Conservation (phyloP, 2,113 vertebrate species). For the Ciconia boyciana region DNA sequence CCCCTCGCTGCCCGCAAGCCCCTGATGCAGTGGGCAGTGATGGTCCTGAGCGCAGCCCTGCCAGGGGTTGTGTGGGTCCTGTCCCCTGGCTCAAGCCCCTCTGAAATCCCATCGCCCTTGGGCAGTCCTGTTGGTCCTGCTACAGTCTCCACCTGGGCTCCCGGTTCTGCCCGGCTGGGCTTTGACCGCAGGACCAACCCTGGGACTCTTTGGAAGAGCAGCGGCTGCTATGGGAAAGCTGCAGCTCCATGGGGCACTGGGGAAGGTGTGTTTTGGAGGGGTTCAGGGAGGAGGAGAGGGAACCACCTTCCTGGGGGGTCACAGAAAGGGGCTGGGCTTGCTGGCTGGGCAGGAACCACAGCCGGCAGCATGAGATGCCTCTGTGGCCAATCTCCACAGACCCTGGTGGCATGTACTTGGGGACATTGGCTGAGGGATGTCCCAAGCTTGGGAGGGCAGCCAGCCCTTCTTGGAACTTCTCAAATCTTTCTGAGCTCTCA, state of each 20-base stretch:
- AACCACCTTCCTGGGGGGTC: rapidly evolving
- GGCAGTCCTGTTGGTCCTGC: background rate
- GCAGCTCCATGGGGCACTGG: background rate
- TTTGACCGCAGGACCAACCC: background rate
- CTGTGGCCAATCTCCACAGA: background rate
- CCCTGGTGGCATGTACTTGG: rapidly evolving
- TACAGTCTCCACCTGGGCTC: background rate
- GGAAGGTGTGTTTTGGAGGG: background rate
- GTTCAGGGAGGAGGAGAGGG: background rate
- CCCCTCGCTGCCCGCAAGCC: rapidly evolving
- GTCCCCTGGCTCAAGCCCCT: background rate
- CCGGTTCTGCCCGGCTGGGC: background rate
- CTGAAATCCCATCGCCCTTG: background rate
- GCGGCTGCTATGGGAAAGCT: background rate
- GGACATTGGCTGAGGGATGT: background rate
- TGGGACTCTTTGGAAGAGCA: background rate
- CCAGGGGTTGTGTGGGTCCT: background rate
- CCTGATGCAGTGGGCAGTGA: background rate
- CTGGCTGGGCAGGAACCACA: background rate
- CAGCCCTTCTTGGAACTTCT: no score
- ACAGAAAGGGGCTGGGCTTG: background rate
- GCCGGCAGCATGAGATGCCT: rapidly evolving
- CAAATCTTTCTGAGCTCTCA: background rate
- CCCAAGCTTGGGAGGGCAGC: background rate
- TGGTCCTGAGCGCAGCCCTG: background rate